Percentiles rank a stretch among this genome's conserved stretches.
Conservation (phyloP, 2,888 invertebrate species). For the Aleiodes alternator region DNA sequence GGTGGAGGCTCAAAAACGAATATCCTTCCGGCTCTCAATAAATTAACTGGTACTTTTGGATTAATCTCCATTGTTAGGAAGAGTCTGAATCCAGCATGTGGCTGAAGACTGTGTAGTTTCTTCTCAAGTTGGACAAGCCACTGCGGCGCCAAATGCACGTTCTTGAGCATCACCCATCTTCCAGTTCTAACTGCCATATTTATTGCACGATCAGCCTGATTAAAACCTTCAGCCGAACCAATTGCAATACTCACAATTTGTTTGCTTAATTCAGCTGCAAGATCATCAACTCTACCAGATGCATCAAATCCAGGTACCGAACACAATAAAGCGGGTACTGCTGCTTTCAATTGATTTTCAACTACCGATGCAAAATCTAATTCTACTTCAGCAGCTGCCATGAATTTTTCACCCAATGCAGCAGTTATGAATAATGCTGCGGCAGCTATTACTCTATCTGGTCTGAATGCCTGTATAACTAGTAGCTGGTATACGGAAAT, state of each 20-base stretch:
- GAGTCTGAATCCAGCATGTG: conserved; percentile 94
- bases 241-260: conserved; percentile 98
- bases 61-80: conserved; percentile 99
- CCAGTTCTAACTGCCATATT: conserved; percentile 98
- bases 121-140: conserved; percentile 99
- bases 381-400: conserved; percentile 95
- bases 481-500: conserved; percentile 92
- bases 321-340: conserved; percentile 95
- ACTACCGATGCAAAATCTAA: conserved; percentile 91
- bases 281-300: conserved; percentile 95
- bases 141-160: conserved; percentile 98
- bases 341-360: conserved; percentile 91
- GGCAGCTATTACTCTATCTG: conserved; percentile 95
- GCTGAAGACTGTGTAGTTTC: conserved; percentile 95
- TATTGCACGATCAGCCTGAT: conserved; percentile 97
- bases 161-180: conserved; percentile 98
- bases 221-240: conserved; percentile 99
- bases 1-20: conserved; percentile 98
- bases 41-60: conserved; percentile 96
- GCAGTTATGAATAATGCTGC: conserved; percentile 90
- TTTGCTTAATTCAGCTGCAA: conserved; percentile 96
- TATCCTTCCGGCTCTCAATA: conserved; percentile 94
- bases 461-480: conserved; percentile 91
- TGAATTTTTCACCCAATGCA: conserved; percentile 90
- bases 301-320: conserved; percentile 99